Base-by-base conservation (phyloP, 2,113 vertebrate species). In the Eudyptes chrysolophus region DNA sequence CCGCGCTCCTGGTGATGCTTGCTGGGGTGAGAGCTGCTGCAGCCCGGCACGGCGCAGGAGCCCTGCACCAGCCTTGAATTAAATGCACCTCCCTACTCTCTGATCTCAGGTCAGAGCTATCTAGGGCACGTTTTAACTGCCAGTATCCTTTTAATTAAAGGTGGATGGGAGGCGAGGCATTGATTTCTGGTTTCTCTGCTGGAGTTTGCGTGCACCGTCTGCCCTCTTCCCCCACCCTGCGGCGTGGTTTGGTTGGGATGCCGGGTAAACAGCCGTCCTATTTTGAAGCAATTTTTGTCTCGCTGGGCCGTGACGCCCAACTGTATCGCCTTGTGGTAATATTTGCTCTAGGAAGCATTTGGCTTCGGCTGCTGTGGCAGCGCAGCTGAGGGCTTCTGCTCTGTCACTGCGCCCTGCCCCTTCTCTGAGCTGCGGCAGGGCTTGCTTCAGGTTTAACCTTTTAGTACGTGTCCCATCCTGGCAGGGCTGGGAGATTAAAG, bases 141-240 rank as follows among this genome's bases (percentile, higher is more conserved):
- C 46, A 44, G 29, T 5, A 2, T 30, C 75, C 57, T 48, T 38
- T 13, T 10, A 8, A 42, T 79, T 38, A 19, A 25, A 18, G 26
- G 4, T 2, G 10, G 24, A 5, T 40, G 62, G 32, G 25, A 10
- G 11, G 42, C 0, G 3, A 71, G 78, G 66, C 52, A 1, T 38
- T 54, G 30, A 15, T 51, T 65, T 34, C 85, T 46, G n/a, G 18
- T 66, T 51, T 4, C 76, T 60, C 20, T 5, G 3, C 6, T 24
- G 42, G 76, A 7, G 13, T 13, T 48, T 7, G 29, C 3, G 0
- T 21, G 54, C 57, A 2, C 57, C 2, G 10, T 8, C 49, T 30
- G 57, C 77, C 42, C 68, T 68, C 27, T 25, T 4, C 60, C 65
- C 61, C 21, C 6, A 2, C 10, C 30, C 52, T 14, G 34, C 3